Conservation (phyloP, 2,888 invertebrate genomes). For the Nomada ruficornis region DNA sequence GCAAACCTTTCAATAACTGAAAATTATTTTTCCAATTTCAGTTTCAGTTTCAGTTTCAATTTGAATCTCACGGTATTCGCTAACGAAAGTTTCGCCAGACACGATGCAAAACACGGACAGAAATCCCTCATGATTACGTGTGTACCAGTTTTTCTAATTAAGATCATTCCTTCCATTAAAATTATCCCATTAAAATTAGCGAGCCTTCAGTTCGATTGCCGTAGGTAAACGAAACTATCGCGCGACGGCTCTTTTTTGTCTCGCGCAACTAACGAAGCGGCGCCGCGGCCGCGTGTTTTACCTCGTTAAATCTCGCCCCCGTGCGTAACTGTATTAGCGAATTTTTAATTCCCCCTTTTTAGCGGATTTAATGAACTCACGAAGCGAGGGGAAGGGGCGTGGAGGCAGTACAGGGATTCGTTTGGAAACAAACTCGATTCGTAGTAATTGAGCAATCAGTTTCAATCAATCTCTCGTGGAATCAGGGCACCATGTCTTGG, state of each 20-base stretch:
- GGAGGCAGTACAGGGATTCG: not conserved
- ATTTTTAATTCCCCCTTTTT: slow-evolving; percentile 26
- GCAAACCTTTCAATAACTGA: too few relatives aligned
- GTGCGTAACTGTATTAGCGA: slow-evolving; percentile 20
- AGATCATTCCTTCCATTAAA: not conserved
- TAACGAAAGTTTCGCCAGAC: too few relatives aligned
- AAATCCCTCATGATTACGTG: not conserved
- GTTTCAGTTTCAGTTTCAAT: too few relatives aligned
- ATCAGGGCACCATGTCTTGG: slow-evolving; percentile 16
- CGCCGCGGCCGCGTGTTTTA: slow-evolving; percentile 5
- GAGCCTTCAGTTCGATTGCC: slow-evolving; percentile 17
- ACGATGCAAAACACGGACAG: not conserved
- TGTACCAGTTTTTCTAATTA: not conserved
- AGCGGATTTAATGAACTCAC: slow-evolving; percentile 42
- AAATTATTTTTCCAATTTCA: too few relatives aligned
- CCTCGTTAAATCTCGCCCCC: slow-evolving; percentile 37
- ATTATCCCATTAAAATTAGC: slow-evolving; percentile 26
- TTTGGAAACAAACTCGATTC: slow-evolving; percentile 33
- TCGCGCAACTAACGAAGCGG: slow-evolving; percentile 44
- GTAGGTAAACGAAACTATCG: slow-evolving; percentile 27
- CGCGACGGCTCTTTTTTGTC: slow-evolving; percentile 13
- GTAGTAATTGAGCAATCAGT: slow-evolving; percentile 44
- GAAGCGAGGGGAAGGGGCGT: not conserved
- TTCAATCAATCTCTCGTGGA: slow-evolving; percentile 55
- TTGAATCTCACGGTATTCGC: too few relatives aligned